Evolutionary conservation across 2,113 vertebrate species (phyloP), one percentile per base, ranked within the genome.

Genomic region (Dunckerocampus dactyliophorus): DNA sequence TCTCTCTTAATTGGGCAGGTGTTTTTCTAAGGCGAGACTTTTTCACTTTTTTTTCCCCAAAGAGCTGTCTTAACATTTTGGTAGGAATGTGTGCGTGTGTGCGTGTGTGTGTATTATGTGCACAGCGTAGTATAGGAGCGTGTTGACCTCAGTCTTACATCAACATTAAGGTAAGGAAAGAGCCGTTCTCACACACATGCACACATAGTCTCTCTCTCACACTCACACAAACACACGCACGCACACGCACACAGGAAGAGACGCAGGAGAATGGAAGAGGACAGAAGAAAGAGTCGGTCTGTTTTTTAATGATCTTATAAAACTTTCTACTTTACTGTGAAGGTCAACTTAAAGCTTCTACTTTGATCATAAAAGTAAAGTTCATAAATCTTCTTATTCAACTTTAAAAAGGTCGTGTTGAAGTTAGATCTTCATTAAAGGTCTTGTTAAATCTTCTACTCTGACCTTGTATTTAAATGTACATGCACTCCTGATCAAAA

Each of bases 1-100:
- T 64, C 45, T 45, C 72, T 74, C 74, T 82, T 89, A 86, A 88
- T 87, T 87, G 80, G 82, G 73, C 78, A 79, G 80, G 80, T 91
- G 87, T 89, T 90, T 88, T 88, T 83, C 69, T 84, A 86, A 77
- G 78, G 65, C 76, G 5, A 76, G 77, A 69, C 56, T 6, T 15
- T 65, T 71, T 34, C 8, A 17, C 51, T 31, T 56, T 54, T 37
- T 48, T 75, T 82, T 80, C 77, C 39, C 51, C 17, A 17, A 24
- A 59, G 71, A 48, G 51, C 77, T 79, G 80, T 79, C 80, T 70
- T 74, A 80, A 72, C 77, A 79, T 83, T 81, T 83, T 67, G 69
- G 8, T 11, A 74, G 69, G 74, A 75, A 64, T 72, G 75, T 77
- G 74, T 45, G 63, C 50, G 65, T 60, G 49, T 28, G 47, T 21